phyloP scores from a whole-genome alignment of 2,797 vertebrate species.

The Gobio occitaniae region DNA sequence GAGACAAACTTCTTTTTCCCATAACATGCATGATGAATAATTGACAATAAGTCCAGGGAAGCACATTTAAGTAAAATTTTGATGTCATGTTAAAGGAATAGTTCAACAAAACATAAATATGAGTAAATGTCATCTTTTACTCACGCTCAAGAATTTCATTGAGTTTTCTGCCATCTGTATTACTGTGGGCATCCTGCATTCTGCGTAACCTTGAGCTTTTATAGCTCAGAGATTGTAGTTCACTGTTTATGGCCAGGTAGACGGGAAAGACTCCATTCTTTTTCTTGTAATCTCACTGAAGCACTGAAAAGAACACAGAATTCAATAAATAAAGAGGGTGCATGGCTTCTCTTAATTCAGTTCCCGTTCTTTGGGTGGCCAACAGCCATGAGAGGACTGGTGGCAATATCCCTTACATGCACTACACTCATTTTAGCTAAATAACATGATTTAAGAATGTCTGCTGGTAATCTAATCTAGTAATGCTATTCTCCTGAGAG shows the following conservation, averaged over 20 bases:
- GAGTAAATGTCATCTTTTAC: too few species aligned
- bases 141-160: neutral
- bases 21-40: neutral
- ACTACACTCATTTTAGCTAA: conserved; percentile 61
- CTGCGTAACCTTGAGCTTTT: conserved; percentile 53
- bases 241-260: conserved; percentile 51
- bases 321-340: conserved; percentile 50
- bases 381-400: conserved; percentile 38
- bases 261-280: conserved; percentile 43
- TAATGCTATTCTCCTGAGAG: conserved; percentile 61
- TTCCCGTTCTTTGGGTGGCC: conserved; percentile 34
- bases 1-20: neutral
- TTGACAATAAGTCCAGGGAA: neutral
- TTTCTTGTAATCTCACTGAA: conserved; percentile 50
- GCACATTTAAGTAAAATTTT: neutral
- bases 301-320: conserved; percentile 39
- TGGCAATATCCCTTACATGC: conserved; percentile 60
- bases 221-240: conserved; percentile 26
- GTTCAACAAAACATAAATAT: too few species aligned
- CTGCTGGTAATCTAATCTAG: conserved; percentile 61
- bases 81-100: neutral
- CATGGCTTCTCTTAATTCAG: conserved; percentile 48
- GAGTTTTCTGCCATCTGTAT: conserved; percentile 18
- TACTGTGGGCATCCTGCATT: conserved; percentile 6
- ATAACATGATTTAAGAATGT: conserved; percentile 65